These are phyloP conservation scores for Lordiphosa clarofinis DNA, from an alignment of 1,140 invertebrate genomes.

Conservation along the genomic window DNA sequence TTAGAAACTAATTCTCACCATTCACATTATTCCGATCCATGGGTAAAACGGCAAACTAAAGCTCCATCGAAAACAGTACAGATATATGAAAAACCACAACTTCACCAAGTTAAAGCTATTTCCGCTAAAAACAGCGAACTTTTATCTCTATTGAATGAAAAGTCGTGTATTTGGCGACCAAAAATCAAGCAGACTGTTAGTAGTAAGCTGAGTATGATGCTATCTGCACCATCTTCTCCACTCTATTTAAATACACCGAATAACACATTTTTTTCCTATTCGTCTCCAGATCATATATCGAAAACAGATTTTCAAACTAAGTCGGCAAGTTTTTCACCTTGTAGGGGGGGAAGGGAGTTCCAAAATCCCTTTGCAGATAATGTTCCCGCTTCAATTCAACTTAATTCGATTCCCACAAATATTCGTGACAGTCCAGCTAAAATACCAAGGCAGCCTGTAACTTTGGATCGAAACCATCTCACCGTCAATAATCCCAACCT, in stretches of 20 bases:
- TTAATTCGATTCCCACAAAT: constrained; percentile 10
- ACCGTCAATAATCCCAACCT: constrained; percentile 39
- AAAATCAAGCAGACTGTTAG: constrained; percentile 24
- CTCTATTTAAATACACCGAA: constrained; percentile 33
- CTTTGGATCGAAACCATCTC: constrained; percentile 26
- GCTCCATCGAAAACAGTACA: constrained; percentile 3
- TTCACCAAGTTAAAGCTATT: constrained; percentile 36
- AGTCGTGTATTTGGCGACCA: constrained; percentile 29
- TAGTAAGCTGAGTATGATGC: constrained; percentile 23
- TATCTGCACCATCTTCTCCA: constrained; percentile 62
- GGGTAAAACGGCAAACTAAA: constrained; percentile 51
- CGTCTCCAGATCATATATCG: constrained; percentile 9
- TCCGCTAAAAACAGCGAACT: constrained; percentile 24
- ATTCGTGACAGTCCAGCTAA: constrained; percentile 8
- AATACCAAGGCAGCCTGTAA: constrained; percentile 17
- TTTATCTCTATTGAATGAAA: constrained; percentile 24
- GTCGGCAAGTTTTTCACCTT: constrained; percentile 61
- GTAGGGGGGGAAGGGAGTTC: constrained; percentile 43
- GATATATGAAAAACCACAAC: constrained; percentile 22
- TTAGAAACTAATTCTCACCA: constrained; percentile 20
- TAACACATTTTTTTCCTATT: constrained; percentile 30
- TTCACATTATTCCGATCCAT: constrained; percentile 45
- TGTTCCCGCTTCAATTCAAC: constrained; percentile 18
- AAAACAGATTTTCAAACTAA: constrained; percentile 30
- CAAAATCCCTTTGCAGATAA: constrained; percentile 42